A percentile compares a stretch with the other conserved stretches of the same genome.
Evolutionary conservation across 2,888 invertebrate species (phyloP).

Genomic region (Latheticus oryzae): DNA sequence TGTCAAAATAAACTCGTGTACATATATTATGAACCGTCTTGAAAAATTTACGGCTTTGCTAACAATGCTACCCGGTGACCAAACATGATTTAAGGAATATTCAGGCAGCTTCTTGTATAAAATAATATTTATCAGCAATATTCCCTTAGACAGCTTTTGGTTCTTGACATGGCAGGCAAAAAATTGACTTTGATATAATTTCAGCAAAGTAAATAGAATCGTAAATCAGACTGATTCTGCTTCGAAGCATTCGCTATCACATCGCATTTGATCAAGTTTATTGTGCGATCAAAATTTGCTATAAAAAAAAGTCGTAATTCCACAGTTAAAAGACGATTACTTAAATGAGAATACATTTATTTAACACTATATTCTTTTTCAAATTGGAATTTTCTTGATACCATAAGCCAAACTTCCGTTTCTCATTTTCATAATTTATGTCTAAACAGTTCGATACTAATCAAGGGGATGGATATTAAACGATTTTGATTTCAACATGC

Average conservation of each 20-base stretch:
- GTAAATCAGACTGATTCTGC: slow-evolving; percentile 27
- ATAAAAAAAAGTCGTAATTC: no score
- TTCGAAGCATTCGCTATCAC: slow-evolving; percentile 17
- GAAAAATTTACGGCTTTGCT: slow-evolving; percentile 53
- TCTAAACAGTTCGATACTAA: no score
- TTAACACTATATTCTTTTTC: no score
- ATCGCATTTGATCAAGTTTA: slow-evolving; percentile 9
- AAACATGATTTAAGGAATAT: slow-evolving; percentile 54
- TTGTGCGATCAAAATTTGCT: no score
- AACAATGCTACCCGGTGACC: slow-evolving; percentile 51
- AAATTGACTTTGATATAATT: slow-evolving; percentile 27
- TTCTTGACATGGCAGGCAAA: slow-evolving; percentile 26
- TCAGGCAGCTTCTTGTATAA: slow-evolving; percentile 45
- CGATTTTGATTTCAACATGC: slow-evolving; percentile 33
- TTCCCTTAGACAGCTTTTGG: slow-evolving; percentile 27
- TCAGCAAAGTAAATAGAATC: slow-evolving; percentile 23
- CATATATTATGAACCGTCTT: slow-evolving; percentile 24
- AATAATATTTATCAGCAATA: slow-evolving; percentile 47
- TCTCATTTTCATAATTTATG: no score
- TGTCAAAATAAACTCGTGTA: slow-evolving; percentile 33
- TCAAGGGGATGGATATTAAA: no score
- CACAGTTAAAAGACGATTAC: no score
- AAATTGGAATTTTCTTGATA: no score
- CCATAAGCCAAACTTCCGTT: no score
- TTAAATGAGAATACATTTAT: no score